A percentile compares a stretch with the other conserved stretches of the same genome.
Evolutionary conservation across 2,797 vertebrate genomes (phyloP).

Genomic region (Pseudochromis fuscus): DNA sequence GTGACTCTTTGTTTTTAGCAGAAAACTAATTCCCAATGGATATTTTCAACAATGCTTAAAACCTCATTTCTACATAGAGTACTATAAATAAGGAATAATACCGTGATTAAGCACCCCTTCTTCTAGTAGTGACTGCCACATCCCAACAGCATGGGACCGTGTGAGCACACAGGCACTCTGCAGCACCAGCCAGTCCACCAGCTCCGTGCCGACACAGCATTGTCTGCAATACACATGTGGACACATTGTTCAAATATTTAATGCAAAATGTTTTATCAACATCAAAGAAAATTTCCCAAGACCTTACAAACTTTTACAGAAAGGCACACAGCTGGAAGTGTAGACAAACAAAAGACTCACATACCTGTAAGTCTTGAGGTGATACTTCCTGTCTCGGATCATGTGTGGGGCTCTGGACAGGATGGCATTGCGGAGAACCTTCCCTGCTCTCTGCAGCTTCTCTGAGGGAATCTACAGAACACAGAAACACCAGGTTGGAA

Average conservation of each 20-base stretch:
- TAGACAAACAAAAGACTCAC: slow-evolving; percentile 5
- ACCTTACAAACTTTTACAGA: background rate
- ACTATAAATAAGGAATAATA: slow-evolving; percentile 56
- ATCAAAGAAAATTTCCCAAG: background rate
- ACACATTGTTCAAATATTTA: slow-evolving; percentile 13
- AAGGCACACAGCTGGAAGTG: slow-evolving; percentile 4
- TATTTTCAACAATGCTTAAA: background rate
- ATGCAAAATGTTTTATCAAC: background rate
- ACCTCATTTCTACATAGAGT: background rate
- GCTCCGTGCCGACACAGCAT: slow-evolving; percentile 97
- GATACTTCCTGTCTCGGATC: slow-evolving; percentile 98
- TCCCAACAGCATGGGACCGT: slow-evolving; percentile 94
- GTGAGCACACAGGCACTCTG: slow-evolving; percentile 96
- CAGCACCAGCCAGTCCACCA: slow-evolving; percentile 97
- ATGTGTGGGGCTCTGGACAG: slow-evolving; percentile 97
- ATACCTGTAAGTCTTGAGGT: slow-evolving; percentile 98
- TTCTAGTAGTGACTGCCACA: slow-evolving; percentile 97
- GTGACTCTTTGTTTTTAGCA: background rate
- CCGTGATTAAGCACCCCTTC: slow-evolving; percentile 96
- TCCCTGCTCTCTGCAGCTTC: slow-evolving; percentile 95
- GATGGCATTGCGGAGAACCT: slow-evolving; percentile 93
- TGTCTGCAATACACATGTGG: slow-evolving; percentile 84
- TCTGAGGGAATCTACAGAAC: slow-evolving; percentile 92
- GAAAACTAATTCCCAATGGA: slow-evolving; percentile 4
- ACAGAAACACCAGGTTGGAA: background rate